These are phyloP conservation scores for Synchiropus splendidus DNA, from an alignment of 2,113 vertebrate genomes.

Conservation along the genomic window DNA sequence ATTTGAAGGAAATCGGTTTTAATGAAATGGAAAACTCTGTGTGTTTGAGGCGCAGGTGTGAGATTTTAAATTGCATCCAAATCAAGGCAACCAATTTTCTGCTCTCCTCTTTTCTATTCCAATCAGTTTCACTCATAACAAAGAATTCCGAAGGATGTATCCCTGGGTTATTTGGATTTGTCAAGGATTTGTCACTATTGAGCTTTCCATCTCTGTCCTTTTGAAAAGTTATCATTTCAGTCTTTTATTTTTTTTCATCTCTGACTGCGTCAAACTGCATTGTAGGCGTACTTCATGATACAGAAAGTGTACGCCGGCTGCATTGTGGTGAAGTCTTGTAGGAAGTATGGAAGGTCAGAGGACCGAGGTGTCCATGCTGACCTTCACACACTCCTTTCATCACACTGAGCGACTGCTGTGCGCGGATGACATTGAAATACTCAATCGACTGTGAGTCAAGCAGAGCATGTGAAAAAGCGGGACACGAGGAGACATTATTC, in stretches of 20 bases:
- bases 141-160: conserved; percentile 35
- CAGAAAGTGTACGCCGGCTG: conserved; percentile 32
- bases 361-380: conserved; percentile 48
- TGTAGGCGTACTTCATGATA: conserved; percentile 32
- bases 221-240: conserved; percentile 45
- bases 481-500: conserved; percentile 45
- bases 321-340: conserved; percentile 36
- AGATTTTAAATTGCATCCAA: neutral
- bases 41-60: too few relatives aligned
- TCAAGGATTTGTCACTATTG: conserved; percentile 31
- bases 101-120: conserved; percentile 16
- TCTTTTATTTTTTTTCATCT: too few relatives aligned
- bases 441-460: conserved; percentile 54
- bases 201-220: conserved; percentile 15
- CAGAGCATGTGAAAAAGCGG: conserved; percentile 56
- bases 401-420: conserved; percentile 42
- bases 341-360: conserved; percentile 48
- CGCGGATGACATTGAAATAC: conserved; percentile 57
- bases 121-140: conserved; percentile 13
- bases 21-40: neutral
- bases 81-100: conserved; percentile 16
- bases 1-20: too few relatives aligned
- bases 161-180: conserved; percentile 25
- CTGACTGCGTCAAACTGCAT: conserved; percentile 27
- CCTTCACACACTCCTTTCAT: conserved; percentile 47